These are phyloP conservation scores for Centropristis striata DNA, from an alignment of 2,113 vertebrate species.

Conservation along the genomic window DNA sequence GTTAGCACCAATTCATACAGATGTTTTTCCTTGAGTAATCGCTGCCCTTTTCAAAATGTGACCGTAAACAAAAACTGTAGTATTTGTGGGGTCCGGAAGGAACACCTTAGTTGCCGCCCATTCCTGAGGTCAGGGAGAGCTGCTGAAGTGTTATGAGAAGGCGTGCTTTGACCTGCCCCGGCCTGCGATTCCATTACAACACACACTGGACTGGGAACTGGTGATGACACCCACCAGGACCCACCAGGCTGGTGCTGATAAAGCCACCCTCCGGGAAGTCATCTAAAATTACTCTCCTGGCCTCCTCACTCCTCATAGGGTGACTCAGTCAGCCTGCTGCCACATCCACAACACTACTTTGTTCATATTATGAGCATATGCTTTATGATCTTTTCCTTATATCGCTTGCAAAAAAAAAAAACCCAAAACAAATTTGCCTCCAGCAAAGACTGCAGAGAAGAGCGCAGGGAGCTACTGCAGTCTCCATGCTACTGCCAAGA, in stretches of 20 bases:
- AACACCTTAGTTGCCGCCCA: constrained; percentile 54
- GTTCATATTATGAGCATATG: constrained; percentile 18
- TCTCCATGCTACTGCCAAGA: constrained; percentile 63
- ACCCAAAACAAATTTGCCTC: constrained; percentile 41
- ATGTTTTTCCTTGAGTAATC: constrained; percentile 31
- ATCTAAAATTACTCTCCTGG: constrained; percentile 39
- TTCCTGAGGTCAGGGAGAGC: constrained; percentile 71
- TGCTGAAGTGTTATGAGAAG: constrained; percentile 21
- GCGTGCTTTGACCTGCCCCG: constrained; percentile 31
- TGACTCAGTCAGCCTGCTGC: constrained; percentile 6
- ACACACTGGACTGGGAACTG: constrained; percentile 27
- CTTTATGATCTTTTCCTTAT: not conserved
- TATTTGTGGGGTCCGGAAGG: constrained; percentile 66
- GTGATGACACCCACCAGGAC: constrained; percentile 49
- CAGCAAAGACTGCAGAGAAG: constrained; percentile 42
- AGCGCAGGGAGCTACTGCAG: constrained; percentile 44
- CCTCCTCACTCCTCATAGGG: not conserved
- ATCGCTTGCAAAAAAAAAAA: constrained; percentile 25
- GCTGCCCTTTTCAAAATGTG: constrained; percentile 57
- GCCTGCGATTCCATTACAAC: constrained; percentile 24
- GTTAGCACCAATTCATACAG: constrained; percentile 43
- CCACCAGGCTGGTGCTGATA: constrained; percentile 44
- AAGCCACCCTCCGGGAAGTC: constrained; percentile 36
- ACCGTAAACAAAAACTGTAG: constrained; percentile 43
- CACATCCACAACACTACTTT: not conserved